Base-by-base conservation (phyloP, 2,113 vertebrate species). In the Poicephalus gulielmi region DNA sequence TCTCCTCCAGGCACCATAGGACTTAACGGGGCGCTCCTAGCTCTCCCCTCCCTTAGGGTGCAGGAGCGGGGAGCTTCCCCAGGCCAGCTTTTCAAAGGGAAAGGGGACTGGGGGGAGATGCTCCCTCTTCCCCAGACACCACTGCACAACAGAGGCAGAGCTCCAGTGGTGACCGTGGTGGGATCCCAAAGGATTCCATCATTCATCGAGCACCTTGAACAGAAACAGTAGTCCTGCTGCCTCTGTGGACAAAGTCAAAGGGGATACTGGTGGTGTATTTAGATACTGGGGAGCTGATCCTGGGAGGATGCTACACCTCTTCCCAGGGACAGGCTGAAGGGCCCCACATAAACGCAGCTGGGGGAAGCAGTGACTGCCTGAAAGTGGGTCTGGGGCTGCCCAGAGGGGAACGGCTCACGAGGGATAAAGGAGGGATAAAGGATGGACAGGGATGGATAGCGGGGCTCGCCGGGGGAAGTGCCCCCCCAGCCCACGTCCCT, bases 201-300 rank as follows among this genome's bases (percentile, higher is more conserved):
- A 6, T 30, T 37, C 22, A 9, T 17, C 3, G 4, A 37, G 39
- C 15, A 9, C n/a, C 20, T 67, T 28, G 7, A 39, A 14, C 14
- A 44, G 4, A 20, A 82, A 24, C 31, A 1, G 28, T 8, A 0
- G 1, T 41, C 43, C 55, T 7, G 46, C 39, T 30, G n/a, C 59
- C 35, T 5, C 50, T 14, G 1, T 0, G 9, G 53, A 57, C 24
- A 37, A 33, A 70, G 18, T 14, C n/a, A 69, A 33, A 67, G 3
- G 10, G 9, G n/a, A 57, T 43, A 10, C 4, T 28, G 20, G 8
- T 4, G 22, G 33, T 23, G 10, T 5, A 13, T 30, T 53, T 10
- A 28, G 27, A 55, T 27, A 30, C 39, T 9, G 0, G 20, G 2
- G 3, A 25, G 4, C 3, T 17, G 13, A 69, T 7, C 35, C 27